Base-by-base conservation (phyloP, 2,113 vertebrate species). In the Gadus macrocephalus region DNA sequence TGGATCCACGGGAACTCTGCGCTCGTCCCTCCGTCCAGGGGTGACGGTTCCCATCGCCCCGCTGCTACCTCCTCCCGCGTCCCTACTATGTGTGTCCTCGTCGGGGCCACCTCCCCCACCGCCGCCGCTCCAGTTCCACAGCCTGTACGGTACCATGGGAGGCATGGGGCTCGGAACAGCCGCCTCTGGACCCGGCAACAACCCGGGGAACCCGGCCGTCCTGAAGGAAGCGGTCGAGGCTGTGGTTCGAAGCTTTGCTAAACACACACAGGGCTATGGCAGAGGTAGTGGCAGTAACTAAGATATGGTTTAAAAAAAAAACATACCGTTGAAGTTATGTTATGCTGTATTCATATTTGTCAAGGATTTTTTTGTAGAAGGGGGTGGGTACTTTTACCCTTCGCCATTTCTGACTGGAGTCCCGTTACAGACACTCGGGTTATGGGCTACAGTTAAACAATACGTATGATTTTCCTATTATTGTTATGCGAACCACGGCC, bases 181-280 rank as follows among this genome's bases (percentile, higher is more conserved):
- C 31, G 88, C 86, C 12, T 72, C 84, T 63, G 91, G 90, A 19
- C 85, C 85, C 78, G 84, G 87, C 53, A 91, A 89, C 81, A 89
- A 89, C 80, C 90, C 91, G 22, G 92, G 92, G 62, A 96, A 94
- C 85, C 95, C 95, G 12, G 93, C 93, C 0, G 95, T 96, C 83
- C 91, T 97, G 88, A 89, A 95, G 81, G 95, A 98, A 81, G 96
- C 96, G 4, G 96, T 98, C 90, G 96, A 98, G 88, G 96, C 96
- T 4, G 96, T 98, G 81, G 96, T 98, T 68, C 84, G 95, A 84
- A 98, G 96, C 92, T 98, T 98, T 90, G 96, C 96, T 74, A 97
- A 96, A 82, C 96, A 98, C 92, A 98, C 96, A 12, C 96, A 98
- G 79, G 96, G 96, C 66, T 98, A 98, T 77, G 95, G 96, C 81